Evolutionary conservation across 2,797 vertebrate species (phyloP).

Genomic region (Cyclopterus lumpus): DNA sequence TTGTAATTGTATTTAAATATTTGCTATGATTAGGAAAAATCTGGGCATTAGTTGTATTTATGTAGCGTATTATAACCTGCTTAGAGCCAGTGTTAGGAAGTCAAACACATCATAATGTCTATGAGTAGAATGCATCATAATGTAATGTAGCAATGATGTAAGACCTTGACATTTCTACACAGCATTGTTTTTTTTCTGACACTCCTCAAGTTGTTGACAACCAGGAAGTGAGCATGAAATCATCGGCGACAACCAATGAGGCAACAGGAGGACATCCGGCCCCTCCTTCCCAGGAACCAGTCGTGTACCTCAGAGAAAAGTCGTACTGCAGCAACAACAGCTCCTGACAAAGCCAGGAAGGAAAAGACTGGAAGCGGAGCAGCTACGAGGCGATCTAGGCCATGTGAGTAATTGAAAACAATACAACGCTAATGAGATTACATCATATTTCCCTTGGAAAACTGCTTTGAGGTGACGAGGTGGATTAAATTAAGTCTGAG

Average conservation of each 20-base stretch:
- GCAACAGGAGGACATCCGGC: slow-evolving; percentile 3
- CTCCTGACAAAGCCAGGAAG: slow-evolving; percentile 78
- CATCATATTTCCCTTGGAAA: slow-evolving; percentile 38
- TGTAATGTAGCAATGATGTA: slow-evolving; percentile 13
- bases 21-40: background rate
- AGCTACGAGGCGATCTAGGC: slow-evolving; percentile 23
- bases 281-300: slow-evolving; percentile 25
- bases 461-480: slow-evolving; percentile 29
- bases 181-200: slow-evolving; percentile 2
- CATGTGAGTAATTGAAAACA: slow-evolving; percentile 52
- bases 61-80: background rate
- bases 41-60: background rate
- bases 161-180: slow-evolving; percentile 35
- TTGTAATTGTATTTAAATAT: background rate
- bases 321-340: slow-evolving; percentile 39
- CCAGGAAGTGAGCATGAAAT: slow-evolving; percentile 41
- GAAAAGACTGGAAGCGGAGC: slow-evolving; percentile 56
- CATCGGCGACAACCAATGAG: slow-evolving; percentile 24
- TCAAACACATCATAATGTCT: background rate
- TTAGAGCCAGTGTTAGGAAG: background rate
- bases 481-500: slow-evolving; percentile 20
- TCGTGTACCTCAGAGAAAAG: slow-evolving; percentile 41
- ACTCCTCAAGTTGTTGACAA: slow-evolving; percentile 14
- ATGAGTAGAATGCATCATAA: background rate
- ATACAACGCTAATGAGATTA: slow-evolving; percentile 48